Base-by-base conservation (phyloP, 2,888 invertebrate species). In the Parnassius orleans region DNA sequence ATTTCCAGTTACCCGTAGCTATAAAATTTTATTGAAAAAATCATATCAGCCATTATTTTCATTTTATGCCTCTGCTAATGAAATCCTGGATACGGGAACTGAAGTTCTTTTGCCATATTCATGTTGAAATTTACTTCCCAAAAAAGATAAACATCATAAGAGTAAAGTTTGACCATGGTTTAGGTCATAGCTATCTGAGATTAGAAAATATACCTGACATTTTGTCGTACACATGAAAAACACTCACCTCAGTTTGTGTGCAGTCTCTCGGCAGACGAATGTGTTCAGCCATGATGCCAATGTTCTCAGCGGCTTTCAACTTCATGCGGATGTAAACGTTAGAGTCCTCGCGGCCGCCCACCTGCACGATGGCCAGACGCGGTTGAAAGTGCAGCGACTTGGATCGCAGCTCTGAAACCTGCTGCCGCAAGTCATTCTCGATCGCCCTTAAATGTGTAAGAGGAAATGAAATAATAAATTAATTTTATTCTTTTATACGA, bases 281-380 rank as follows among this genome's bases (percentile, higher is more conserved):
- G 80, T 98, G 98, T 52, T 94, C 93, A 0, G 96, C 96, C 24
- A 90, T 83, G 58, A 99, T 97, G 62, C 99, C 99, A 72, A 99
- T 97, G 73, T 97, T 96, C 59, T 92, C 93, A 0, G 99, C 99
- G 0, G 98, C 96, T 83, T 96, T 97, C 62, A 98, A 93, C 91
- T 99, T 99, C 95, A 97, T 98, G 46, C 97, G 93, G 79, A 99
- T 99, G 90, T 99, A 99, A 7, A 99, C 98, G 91, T 99, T 99
- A 53, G 99, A 99, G 87, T 99, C 99, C 83, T 98, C 98, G 1
- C 99, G 93, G 1, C 95, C 96, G 11, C 99, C 99, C 65, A 99
- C 99, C 93, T 99, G 96, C 53, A 99, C 96, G 78, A 99, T 98
- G 24, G 98, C 97, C 69, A 99, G 92, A 12, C 95, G 95, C 0